A percentile compares a stretch with the other conserved stretches of the same genome.
phyloP scores from a whole-genome alignment of 1,140 invertebrate species.

The Nasonia giraulti region DNA sequence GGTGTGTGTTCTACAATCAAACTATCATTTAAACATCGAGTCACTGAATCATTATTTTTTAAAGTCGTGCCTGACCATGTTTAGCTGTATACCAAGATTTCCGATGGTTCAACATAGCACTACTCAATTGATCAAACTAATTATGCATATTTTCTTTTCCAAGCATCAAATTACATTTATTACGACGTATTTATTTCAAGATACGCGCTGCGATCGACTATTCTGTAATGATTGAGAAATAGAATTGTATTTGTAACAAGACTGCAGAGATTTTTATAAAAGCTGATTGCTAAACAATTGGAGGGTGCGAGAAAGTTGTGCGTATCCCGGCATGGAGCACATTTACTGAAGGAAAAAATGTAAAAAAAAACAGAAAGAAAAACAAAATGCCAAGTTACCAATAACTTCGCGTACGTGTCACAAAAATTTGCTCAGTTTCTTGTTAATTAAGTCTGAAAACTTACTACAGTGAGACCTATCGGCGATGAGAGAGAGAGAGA shows the following conservation, averaged over 20 bases:
- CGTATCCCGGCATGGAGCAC: slow-evolving; percentile 2
- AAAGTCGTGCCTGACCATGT: slow-evolving; percentile 63
- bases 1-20: slow-evolving; percentile 70
- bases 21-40: slow-evolving; percentile 60
- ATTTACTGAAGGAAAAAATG: slow-evolving; percentile 36
- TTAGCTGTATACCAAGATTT: slow-evolving; percentile 39
- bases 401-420: slow-evolving; percentile 44
- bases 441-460: slow-evolving; percentile 47
- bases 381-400: slow-evolving; percentile 42
- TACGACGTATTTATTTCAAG: slow-evolving; percentile 28
- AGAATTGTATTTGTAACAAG: slow-evolving; percentile 47
- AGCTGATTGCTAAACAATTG: slow-evolving; percentile 37
- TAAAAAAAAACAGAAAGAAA: neutral
- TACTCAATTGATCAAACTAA: slow-evolving; percentile 28
- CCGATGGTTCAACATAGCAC: slow-evolving; percentile 35
- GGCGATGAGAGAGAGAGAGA: neutral
- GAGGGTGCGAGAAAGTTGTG: slow-evolving; percentile 32
- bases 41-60: slow-evolving; percentile 51
- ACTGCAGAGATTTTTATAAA: slow-evolving; percentile 51
- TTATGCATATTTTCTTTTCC: slow-evolving; percentile 19
- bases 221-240: slow-evolving; percentile 34
- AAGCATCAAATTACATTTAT: slow-evolving; percentile 30
- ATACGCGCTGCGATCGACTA: slow-evolving; percentile 6
- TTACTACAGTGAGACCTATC: slow-evolving; percentile 36
- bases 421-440: slow-evolving; percentile 42